Percentiles rank a stretch among this genome's conserved stretches.
phyloP scores from a whole-genome alignment of 2,113 vertebrate species.

The Lycaon pictus region DNA sequence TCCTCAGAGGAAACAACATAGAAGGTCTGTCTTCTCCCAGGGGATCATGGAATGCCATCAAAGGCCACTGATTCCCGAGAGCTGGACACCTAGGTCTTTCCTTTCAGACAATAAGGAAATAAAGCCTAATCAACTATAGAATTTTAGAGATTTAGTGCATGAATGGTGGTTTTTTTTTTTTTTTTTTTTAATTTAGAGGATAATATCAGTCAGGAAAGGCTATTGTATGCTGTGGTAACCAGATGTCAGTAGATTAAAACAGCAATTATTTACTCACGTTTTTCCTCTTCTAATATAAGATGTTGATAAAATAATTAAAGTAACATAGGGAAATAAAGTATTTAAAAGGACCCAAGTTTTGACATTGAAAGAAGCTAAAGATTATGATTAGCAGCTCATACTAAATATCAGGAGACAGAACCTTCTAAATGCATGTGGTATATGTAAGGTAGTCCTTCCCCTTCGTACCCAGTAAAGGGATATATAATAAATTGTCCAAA shows the following conservation, averaged over 20 bases:
- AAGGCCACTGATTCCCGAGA: conserved; percentile 8
- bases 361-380: conserved; percentile 44
- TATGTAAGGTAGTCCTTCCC: neutral
- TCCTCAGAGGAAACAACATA: conserved; percentile 40
- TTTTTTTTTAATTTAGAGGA: neutral
- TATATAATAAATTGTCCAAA: conserved; percentile 5
- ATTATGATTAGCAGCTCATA: neutral
- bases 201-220: neutral
- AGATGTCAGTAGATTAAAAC: neutral
- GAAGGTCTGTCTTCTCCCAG: neutral
- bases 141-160: neutral
- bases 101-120: conserved; percentile 4
- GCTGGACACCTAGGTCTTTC: neutral
- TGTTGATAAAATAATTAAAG: conserved; percentile 28
- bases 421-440: neutral
- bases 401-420: neutral
- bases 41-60: neutral
- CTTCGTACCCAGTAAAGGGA: neutral
- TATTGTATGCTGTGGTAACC: neutral
- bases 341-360: neutral
- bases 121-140: neutral
- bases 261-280: neutral
- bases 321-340: neutral
- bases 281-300: neutral
- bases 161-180: neutral